phyloP scores from a whole-genome alignment of 2,797 vertebrate species.

The Dryobates pubescens region DNA sequence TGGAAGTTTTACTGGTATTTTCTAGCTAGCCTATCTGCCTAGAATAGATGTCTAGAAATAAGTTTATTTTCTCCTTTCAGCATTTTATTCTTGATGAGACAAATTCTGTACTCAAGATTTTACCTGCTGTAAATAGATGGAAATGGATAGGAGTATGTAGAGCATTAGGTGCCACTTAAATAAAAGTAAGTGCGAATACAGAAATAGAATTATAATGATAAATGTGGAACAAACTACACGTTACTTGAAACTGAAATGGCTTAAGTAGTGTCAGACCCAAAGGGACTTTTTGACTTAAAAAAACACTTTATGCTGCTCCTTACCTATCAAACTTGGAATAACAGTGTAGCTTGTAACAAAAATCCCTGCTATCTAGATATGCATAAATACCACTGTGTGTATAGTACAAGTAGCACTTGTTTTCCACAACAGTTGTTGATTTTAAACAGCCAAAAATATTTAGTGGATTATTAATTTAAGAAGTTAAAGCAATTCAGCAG shows the following conservation, averaged over 20 bases:
- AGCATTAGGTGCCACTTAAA: not conserved
- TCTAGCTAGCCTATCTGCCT: not conserved
- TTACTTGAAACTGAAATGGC: not conserved
- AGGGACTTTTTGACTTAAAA: not conserved
- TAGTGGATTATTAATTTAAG: not conserved
- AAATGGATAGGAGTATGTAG: not conserved
- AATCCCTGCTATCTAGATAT: not conserved
- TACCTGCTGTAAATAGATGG: not conserved
- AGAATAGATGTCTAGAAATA: not conserved
- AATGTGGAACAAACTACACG: not conserved
- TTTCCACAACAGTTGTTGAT: not conserved
- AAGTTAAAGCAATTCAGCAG: not conserved
- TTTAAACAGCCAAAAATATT: not conserved
- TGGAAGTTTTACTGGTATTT: not conserved
- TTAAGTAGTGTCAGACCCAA: not conserved
- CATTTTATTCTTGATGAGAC: not conserved
- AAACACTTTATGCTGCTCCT: not conserved
- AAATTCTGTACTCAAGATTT: not conserved
- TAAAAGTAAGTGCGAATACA: not conserved
- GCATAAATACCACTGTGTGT: not conserved
- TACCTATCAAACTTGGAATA: not conserved
- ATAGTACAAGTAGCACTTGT: not conserved
- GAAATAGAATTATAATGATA: not conserved
- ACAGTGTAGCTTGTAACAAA: not conserved
- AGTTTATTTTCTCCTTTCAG: not conserved